phyloP scores from a whole-genome alignment of 2,797 vertebrate species.

The Acrocephalus scirpaceus region DNA sequence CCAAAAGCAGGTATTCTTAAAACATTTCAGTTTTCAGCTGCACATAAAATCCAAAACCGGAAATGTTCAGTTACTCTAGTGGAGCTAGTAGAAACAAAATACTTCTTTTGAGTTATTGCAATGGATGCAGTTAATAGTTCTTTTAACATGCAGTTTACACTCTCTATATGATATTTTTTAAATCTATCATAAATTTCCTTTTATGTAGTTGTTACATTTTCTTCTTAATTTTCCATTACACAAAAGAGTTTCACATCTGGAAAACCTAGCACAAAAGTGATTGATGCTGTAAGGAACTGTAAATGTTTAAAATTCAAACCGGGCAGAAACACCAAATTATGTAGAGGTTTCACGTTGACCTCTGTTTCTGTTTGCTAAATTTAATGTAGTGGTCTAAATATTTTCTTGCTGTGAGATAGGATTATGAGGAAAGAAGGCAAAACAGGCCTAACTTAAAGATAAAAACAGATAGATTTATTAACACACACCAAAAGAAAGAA shows the following conservation, averaged over 20 bases:
- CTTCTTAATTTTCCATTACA: neutral
- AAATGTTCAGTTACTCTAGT: neutral
- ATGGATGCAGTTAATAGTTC: neutral
- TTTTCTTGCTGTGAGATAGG: no score
- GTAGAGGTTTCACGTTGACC: no score
- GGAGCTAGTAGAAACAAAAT: neutral
- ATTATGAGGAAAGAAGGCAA: no score
- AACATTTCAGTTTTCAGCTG: conserved; percentile 20
- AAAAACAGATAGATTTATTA: no score
- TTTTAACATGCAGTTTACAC: neutral
- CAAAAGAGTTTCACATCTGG: neutral
- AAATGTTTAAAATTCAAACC: no score
- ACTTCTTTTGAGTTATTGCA: neutral
- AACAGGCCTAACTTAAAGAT: no score
- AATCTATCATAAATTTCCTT: neutral
- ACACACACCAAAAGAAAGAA: no score
- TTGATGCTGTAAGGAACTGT: neutral
- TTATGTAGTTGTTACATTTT: neutral
- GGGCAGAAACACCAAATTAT: no score
- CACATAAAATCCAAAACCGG: neutral
- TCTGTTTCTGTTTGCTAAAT: no score
- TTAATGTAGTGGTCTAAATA: no score
- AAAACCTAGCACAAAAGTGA: neutral
- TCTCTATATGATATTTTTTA: neutral
- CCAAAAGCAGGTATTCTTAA: conserved; percentile 43